Evolutionary conservation across 2,888 invertebrate species (phyloP), one percentile per base, ranked within the genome.

Genomic region (Sinohyriopsis cumingii): DNA sequence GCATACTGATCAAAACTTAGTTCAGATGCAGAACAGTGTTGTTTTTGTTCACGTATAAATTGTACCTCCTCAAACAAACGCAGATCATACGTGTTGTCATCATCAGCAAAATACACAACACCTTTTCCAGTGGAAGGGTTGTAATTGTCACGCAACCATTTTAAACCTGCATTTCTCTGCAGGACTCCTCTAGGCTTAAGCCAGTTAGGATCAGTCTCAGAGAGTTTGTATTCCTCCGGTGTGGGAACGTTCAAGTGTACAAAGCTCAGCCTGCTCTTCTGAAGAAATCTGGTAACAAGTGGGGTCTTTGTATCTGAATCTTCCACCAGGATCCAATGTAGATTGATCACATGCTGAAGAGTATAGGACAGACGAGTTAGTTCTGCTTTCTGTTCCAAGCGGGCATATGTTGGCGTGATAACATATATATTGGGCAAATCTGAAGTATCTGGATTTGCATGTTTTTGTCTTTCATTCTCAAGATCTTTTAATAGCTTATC

Each of bases 91-190:
- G 97, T 94, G 89, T 99, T 99, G 88, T 99, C 98, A 89, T 99
- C 98, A 87, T 99, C 98, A 92, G 97, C 97, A 90, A 99, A 98
- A 90, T 95, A 99, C 0, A 98, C 94, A 57, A 97, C 93, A 20
- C 95, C 94, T 84, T 92, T 89, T 81, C 92, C 92, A 84, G 92
- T 92, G 59, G 92, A 91, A n/a, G 91, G 89, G 55, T 88, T 85
- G 55, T 93, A 89, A 89, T 94, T 93, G 2, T 92, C 91, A 75
- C 95, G 91, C 1, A 96, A 91, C 97, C 97, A 98, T 65, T 93
- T 91, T 55, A 98, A 89, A 45, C 76, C 87, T 59, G 78, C 73
- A 72, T 89, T 89, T 63, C 89, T 79, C 71, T 90, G 89, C 33
- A 82, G 71, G 7, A 89, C 86, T 68, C 92, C 92, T 79, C 93